Conservation (phyloP, 2,797 vertebrate species). For the Platyrinchus mystaceus region DNA sequence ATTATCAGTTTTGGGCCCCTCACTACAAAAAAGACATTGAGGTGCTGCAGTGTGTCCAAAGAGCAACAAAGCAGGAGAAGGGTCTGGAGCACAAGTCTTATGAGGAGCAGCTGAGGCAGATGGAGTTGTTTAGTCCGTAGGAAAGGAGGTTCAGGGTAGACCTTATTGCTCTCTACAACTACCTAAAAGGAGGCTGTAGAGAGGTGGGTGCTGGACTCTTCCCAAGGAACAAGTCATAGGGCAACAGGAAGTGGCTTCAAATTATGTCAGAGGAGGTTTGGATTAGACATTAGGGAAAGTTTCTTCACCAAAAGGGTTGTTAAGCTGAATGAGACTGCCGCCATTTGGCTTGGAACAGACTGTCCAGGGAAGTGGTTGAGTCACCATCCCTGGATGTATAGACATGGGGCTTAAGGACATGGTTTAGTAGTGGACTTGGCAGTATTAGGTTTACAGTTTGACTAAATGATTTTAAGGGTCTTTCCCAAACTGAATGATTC, state of each 20-base stretch:
- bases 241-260: not conserved
- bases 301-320: not conserved
- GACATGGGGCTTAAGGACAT: not conserved
- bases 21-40: not conserved
- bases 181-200: not conserved
- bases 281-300: not conserved
- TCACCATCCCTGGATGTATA: not conserved
- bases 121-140: not conserved
- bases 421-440: not conserved
- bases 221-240: not conserved
- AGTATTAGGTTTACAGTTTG: not conserved
- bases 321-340: too few relatives aligned
- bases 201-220: not conserved
- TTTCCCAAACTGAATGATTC: not conserved
- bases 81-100: not conserved
- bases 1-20: not conserved
- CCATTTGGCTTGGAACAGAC: not conserved
- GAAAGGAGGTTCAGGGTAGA: not conserved
- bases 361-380: not conserved
- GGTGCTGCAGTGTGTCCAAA: not conserved
- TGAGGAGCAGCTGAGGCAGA: not conserved
- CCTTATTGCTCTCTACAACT: not conserved
- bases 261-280: not conserved
- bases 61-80: not conserved
- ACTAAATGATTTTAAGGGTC: not conserved